Percentiles rank a stretch among this genome's conserved stretches.
Conservation (phyloP, 2,888 invertebrate species). For the Megalurothrips usitatus region DNA sequence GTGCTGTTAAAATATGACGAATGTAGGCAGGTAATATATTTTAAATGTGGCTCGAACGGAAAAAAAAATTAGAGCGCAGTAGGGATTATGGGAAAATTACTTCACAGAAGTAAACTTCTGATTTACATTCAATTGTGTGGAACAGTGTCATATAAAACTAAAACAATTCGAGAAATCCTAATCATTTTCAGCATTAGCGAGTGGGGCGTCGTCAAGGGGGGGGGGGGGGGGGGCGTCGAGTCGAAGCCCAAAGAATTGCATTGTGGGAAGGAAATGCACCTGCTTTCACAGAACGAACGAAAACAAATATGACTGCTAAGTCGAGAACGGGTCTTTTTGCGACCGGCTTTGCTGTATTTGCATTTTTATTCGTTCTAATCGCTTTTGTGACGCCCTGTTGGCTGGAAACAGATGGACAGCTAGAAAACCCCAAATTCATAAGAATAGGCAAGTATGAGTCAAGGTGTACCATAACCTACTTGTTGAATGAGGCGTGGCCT, state of each 20-base stretch:
- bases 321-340: slow-evolving; percentile 63
- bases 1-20: no score
- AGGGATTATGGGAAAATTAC: no score
- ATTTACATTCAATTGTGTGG: no score
- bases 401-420: slow-evolving; percentile 75
- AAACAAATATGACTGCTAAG: slow-evolving; percentile 47
- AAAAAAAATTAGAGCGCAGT: no score
- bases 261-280: not conserved
- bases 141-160: no score
- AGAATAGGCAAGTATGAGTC: slow-evolving; percentile 63
- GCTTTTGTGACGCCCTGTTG: slow-evolving; percentile 85
- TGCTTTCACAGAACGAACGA: not conserved
- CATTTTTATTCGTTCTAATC: slow-evolving; percentile 68
- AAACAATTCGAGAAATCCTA: no score
- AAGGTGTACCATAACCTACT: slow-evolving; percentile 31
- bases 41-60: not conserved
- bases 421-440: slow-evolving; percentile 71
- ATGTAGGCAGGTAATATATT: not conserved
- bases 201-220: no score
- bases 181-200: no score
- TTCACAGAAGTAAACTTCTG: no score
- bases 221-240: no score
- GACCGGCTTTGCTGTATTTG: slow-evolving; percentile 59
- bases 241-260: not conserved
- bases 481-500: slow-evolving; percentile 41